Percentiles rank a stretch among this genome's conserved stretches.
Evolutionary conservation across 2,113 vertebrate genomes (phyloP).

Genomic region (Zingel zingel): DNA sequence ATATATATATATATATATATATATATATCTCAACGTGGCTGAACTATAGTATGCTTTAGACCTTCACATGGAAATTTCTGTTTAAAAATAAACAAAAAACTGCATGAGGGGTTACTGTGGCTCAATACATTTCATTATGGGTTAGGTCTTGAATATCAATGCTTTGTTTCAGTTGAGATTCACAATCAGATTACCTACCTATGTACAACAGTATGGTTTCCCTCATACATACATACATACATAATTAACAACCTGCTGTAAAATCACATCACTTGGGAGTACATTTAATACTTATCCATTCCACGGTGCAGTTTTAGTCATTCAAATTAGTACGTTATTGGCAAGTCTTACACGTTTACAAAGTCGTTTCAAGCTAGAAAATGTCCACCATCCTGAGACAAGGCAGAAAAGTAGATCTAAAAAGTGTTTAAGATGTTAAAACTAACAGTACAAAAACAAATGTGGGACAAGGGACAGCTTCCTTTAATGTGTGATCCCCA

Average conservation of each 20-base stretch:
- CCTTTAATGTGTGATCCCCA: slow-evolving; percentile 18
- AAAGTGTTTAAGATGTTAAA: slow-evolving; percentile 13
- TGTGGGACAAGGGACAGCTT: not conserved
- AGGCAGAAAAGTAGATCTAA: slow-evolving; percentile 23
- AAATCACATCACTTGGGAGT: slow-evolving; percentile 44
- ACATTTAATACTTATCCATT: slow-evolving; percentile 61
- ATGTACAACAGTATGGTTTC: slow-evolving; percentile 43
- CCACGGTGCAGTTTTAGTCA: slow-evolving; percentile 60
- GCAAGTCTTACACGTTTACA: slow-evolving; percentile 27
- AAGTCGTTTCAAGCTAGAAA: slow-evolving; percentile 39
- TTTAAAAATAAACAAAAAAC: slow-evolving; percentile 24
- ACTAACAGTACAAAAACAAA: slow-evolving; percentile 15
- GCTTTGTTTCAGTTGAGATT: slow-evolving; percentile 40
- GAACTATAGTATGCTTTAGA: slow-evolving; percentile 8
- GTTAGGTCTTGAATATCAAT: slow-evolving; percentile 2
- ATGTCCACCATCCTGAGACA: slow-evolving; percentile 66
- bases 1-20: too few relatives aligned
- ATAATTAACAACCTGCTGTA: slow-evolving; percentile 17
- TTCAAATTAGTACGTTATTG: slow-evolving; percentile 44
- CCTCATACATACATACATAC: slow-evolving; percentile 22
- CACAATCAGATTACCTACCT: slow-evolving; percentile 36
- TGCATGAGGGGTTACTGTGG: slow-evolving; percentile 4
- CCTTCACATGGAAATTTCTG: not conserved
- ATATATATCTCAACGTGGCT: not conserved
- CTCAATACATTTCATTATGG: slow-evolving; percentile 25